Evolutionary conservation across 2,113 vertebrate genomes (phyloP).

Genomic region (Neotragus pygmaeus): DNA sequence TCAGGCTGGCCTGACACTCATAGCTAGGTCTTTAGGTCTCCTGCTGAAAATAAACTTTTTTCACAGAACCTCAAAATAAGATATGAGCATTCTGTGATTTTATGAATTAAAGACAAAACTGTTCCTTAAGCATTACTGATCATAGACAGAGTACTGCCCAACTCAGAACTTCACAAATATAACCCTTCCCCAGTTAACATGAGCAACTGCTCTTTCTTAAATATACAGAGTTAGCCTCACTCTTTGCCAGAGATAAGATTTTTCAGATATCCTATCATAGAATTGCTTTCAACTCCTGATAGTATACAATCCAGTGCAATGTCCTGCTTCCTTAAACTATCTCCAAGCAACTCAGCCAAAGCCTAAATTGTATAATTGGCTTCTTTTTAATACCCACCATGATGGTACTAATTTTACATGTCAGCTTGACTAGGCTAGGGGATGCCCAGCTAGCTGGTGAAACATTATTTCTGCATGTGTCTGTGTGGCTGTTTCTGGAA

Average conservation of each 20-base stretch:
- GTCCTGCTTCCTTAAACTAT: not conserved
- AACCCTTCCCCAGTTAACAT: not conserved
- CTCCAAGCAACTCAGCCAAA: not conserved
- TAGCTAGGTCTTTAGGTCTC: not conserved
- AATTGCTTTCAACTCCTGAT: not conserved
- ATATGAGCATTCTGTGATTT: not conserved
- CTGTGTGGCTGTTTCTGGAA: not conserved
- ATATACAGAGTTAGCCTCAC: not conserved
- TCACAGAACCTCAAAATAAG: not conserved
- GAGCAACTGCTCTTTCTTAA: not conserved
- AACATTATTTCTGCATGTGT: not conserved
- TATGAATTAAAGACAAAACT: not conserved
- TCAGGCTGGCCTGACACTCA: not conserved
- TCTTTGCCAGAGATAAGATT: not conserved
- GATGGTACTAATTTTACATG: not conserved
- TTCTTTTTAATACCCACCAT: not conserved
- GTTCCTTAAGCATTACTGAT: not conserved
- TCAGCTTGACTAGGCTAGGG: not conserved
- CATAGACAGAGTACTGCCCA: not conserved
- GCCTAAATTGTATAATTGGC: not conserved
- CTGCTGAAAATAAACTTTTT: not conserved
- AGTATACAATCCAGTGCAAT: not conserved
- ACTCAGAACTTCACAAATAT: fast-evolving
- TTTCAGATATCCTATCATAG: not conserved
- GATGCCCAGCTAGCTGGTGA: not conserved